phyloP scores from a whole-genome alignment of 2,888 invertebrate genomes.

The Choreutis nemorana region DNA sequence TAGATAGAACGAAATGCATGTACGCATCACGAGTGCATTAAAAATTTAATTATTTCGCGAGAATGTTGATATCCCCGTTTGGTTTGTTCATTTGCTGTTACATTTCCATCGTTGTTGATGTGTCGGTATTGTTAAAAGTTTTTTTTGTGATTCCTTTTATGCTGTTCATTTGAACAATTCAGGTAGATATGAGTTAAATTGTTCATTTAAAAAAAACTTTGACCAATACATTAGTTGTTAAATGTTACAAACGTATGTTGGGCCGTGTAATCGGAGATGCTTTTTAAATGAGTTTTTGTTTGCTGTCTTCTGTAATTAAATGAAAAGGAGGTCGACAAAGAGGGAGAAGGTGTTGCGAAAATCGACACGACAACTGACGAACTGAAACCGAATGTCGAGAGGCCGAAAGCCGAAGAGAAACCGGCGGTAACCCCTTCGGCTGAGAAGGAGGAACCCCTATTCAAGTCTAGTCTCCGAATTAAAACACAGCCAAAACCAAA shows the following conservation, averaged over 20 bases:
- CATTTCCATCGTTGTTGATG: conserved; percentile 23
- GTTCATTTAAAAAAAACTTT: not conserved
- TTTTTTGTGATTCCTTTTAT: conserved; percentile 20
- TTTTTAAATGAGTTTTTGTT: conserved; percentile 33
- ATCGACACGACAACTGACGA: conserved; percentile 58
- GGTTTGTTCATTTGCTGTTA: conserved; percentile 36
- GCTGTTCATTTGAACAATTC: conserved; percentile 28
- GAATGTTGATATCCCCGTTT: conserved; percentile 27
- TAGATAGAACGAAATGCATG: no score
- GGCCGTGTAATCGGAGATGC: not conserved
- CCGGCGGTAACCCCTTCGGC: conserved; percentile 31
- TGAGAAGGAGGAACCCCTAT: conserved; percentile 56
- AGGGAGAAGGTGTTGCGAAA: conserved; percentile 52
- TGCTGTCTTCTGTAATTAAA: conserved; percentile 56
- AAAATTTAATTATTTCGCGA: conserved; percentile 17
- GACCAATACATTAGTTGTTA: not conserved
- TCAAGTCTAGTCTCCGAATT: conserved; percentile 55
- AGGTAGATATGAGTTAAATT: not conserved
- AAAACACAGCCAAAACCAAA: conserved; percentile 42
- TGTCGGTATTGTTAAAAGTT: conserved; percentile 35
- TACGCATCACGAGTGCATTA: no score
- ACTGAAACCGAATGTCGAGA: conserved; percentile 48
- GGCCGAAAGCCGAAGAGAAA: conserved; percentile 25
- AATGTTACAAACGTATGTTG: no score
- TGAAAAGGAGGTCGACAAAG: conserved; percentile 44